Conservation (phyloP, 2,888 invertebrate species). For the Agriotes lineatus region DNA sequence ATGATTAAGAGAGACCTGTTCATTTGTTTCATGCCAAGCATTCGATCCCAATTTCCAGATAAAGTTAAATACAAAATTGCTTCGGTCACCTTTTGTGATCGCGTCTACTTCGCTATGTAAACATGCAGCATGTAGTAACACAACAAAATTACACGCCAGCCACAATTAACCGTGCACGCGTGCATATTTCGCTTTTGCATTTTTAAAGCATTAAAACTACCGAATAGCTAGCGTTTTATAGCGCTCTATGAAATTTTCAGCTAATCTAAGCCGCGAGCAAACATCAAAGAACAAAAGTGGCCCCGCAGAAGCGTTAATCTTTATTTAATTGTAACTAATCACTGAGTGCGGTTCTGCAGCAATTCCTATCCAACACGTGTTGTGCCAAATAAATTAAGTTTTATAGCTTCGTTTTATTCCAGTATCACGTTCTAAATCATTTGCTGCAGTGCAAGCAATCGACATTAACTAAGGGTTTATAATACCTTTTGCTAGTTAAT, state of each 20-base stretch:
- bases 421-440: slow-evolving; percentile 47
- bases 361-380: slow-evolving; percentile 45
- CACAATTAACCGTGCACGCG: slow-evolving; percentile 25
- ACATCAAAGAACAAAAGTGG: slow-evolving; percentile 15
- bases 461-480: slow-evolving; percentile 42
- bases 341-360: slow-evolving; percentile 41
- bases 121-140: slow-evolving; percentile 15
- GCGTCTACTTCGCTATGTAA: slow-evolving; percentile 10
- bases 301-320: slow-evolving; percentile 45
- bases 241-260: not conserved
- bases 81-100: slow-evolving; percentile 29
- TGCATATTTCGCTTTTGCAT: not conserved
- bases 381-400: slow-evolving; percentile 49
- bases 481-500: slow-evolving; percentile 42
- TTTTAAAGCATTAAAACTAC: too few relatives aligned
- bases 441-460: slow-evolving; percentile 38
- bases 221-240: not conserved
- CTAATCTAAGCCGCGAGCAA: slow-evolving; percentile 11
- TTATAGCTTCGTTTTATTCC: slow-evolving; percentile 46
- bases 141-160: not conserved
- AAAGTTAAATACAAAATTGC: slow-evolving; percentile 24
- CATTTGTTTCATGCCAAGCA: slow-evolving; percentile 7
- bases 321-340: slow-evolving; percentile 51
- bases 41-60: slow-evolving; percentile 23
- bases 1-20: too few relatives aligned